Percentiles rank a stretch among this genome's conserved stretches.
Evolutionary conservation across 2,113 vertebrate genomes (phyloP).

Genomic region (Eonycteris spelaea): DNA sequence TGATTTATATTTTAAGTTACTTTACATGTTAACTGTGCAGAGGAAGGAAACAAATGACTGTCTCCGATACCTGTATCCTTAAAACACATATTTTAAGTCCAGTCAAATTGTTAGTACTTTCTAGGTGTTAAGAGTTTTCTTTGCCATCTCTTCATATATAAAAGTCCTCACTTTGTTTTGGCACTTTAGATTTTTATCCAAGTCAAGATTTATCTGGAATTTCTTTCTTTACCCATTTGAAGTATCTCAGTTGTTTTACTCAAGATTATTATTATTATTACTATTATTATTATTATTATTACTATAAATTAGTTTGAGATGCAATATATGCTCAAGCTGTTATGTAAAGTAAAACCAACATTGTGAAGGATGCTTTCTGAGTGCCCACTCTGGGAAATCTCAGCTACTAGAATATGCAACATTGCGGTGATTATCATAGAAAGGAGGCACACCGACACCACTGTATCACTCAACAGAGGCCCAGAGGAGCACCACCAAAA

Average conservation of each 20-base stretch:
- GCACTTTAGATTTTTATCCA: neutral
- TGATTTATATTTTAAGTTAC: neutral
- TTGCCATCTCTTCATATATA: neutral
- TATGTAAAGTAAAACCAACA: conserved; percentile 45
- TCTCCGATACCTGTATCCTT: neutral
- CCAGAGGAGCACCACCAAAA: neutral
- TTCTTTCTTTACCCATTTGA: neutral
- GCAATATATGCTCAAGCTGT: neutral
- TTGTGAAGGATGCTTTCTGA: conserved; percentile 54
- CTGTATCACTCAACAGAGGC: conserved; percentile 38
- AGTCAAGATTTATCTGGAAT: neutral
- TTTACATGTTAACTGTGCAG: neutral
- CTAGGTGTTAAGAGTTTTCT: neutral
- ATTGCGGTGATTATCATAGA: conserved; percentile 55
- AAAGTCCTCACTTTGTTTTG: neutral
- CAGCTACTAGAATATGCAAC: conserved; percentile 25
- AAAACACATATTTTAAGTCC: neutral
- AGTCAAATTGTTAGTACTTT: neutral
- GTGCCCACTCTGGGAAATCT: conserved; percentile 37
- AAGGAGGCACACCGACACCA: conserved; percentile 43
- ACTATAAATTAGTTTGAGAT: conserved; percentile 13
- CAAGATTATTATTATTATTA: too few relatives aligned
- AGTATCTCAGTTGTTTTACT: neutral
- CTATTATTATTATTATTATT: too few relatives aligned
- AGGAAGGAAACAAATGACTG: neutral